phyloP scores from a whole-genome alignment of 2,888 invertebrate species.

The Rugalucina vietnamica region DNA sequence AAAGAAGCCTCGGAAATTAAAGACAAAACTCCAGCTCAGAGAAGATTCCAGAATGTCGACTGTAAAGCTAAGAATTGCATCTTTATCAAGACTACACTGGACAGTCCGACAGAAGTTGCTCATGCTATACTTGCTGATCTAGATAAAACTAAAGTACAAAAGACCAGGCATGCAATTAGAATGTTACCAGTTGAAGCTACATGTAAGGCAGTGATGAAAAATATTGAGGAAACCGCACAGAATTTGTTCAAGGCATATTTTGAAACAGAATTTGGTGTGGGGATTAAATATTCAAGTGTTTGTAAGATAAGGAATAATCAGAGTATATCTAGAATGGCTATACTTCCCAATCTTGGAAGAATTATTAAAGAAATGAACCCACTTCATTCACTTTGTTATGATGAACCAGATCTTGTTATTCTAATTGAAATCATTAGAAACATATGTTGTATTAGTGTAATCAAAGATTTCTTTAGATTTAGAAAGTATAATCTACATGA shows the following conservation, averaged over 20 bases:
- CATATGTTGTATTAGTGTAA: conserved; percentile 91
- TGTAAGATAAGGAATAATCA: conserved; percentile 80
- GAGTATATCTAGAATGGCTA: conserved; percentile 87
- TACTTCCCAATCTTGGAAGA: conserved; percentile 87
- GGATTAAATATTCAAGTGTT: conserved; percentile 71
- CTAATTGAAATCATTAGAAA: conserved; percentile 93
- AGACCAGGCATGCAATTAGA: conserved; percentile 91
- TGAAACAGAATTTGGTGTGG: conserved; percentile 80
- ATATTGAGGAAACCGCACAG: conserved; percentile 89
- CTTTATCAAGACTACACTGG: conserved; percentile 91
- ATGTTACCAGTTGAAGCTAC: conserved; percentile 92
- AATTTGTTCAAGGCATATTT: conserved; percentile 90
- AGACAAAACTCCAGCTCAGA: conserved; percentile 53
- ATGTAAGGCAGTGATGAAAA: conserved; percentile 90
- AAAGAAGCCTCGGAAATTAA: conserved; percentile 78
- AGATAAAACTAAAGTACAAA: conserved; percentile 88
- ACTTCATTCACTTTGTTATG: conserved; percentile 89
- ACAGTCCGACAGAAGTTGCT: conserved; percentile 90
- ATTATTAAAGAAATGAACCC: conserved; percentile 88
- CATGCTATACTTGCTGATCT: conserved; percentile 90
- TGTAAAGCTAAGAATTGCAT: conserved; percentile 93
- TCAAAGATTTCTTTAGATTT: conserved; percentile 91
- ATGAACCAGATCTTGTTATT: conserved; percentile 90
- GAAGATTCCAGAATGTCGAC: conserved; percentile 87
- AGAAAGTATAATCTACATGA: conserved; percentile 94